A percentile compares a stretch with the other conserved stretches of the same genome.
These are phyloP conservation scores for Strix aluco DNA, from an alignment of 2,113 vertebrate species.

Conservation along the genomic window DNA sequence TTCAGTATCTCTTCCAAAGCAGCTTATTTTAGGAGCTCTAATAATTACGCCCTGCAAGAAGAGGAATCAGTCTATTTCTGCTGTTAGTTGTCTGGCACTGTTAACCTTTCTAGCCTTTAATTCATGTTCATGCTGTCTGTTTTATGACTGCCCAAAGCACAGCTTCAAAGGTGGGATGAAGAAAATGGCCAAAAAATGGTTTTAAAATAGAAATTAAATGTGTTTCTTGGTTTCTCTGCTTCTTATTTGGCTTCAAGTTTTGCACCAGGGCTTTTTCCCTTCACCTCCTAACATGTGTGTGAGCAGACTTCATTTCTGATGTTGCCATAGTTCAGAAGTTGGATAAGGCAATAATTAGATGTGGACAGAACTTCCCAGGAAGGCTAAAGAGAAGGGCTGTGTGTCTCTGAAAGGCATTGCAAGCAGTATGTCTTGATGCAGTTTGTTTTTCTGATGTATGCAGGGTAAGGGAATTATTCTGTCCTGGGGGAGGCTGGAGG, in stretches of 20 bases:
- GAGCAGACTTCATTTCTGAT: background rate
- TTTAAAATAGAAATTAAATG: background rate
- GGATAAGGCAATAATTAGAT: background rate
- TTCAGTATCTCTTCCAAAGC: background rate
- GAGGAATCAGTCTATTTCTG: conserved; percentile 25
- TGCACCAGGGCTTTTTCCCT: fast-evolving
- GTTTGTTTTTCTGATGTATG: background rate
- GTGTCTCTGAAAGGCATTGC: background rate
- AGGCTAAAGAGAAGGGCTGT: background rate
- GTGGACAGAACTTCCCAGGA: background rate
- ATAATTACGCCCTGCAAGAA: background rate
- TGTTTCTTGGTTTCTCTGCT: background rate
- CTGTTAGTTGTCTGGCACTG: background rate
- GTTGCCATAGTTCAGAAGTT: background rate
- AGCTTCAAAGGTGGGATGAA: background rate
- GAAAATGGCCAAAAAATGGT: background rate
- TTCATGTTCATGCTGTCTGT: background rate
- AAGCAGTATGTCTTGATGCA: background rate
- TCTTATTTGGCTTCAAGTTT: background rate
- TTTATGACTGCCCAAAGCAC: background rate
- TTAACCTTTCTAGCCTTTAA: background rate
- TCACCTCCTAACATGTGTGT: background rate
- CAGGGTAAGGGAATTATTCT: background rate
- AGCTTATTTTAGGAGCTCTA: conserved; percentile 27
- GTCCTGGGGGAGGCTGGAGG: background rate